These are phyloP conservation scores for Hippocampus comes DNA, from an alignment of 2,113 vertebrate genomes.

Conservation along the genomic window DNA sequence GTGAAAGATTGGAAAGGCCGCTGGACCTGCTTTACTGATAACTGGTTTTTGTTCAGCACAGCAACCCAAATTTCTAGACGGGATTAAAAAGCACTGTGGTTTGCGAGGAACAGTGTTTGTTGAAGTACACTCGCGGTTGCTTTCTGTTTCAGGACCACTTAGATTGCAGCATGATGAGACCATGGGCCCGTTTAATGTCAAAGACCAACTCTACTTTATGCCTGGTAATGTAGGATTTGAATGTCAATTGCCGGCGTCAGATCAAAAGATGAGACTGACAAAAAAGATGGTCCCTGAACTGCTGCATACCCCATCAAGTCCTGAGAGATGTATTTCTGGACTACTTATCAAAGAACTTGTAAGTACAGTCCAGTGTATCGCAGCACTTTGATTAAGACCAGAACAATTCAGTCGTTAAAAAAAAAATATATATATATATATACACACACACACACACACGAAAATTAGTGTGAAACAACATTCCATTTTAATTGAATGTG, in stretches of 20 bases:
- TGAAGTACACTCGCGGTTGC: neutral
- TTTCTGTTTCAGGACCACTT: constrained; percentile 66
- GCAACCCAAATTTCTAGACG: neutral
- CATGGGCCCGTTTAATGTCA: constrained; percentile 84
- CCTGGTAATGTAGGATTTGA: constrained; percentile 86
- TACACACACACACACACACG: no score
- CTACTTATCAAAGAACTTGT: constrained; percentile 83
- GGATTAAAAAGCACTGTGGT: neutral
- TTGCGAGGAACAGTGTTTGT: neutral
- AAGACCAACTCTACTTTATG: constrained; percentile 85
- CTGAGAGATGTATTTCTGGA: constrained; percentile 79
- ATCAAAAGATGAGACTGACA: constrained; percentile 60
- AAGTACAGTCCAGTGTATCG: constrained; percentile 31
- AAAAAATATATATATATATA: no score
- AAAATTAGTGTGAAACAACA: no score
- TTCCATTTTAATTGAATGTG: no score
- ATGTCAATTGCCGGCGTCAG: constrained; percentile 71
- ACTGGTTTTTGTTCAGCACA: neutral
- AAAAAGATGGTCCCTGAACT: constrained; percentile 76
- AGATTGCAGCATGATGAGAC: constrained; percentile 86
- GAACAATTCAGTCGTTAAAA: neutral
- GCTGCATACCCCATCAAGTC: constrained; percentile 75
- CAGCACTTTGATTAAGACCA: neutral
- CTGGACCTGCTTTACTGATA: neutral
- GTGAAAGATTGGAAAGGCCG: neutral